phyloP scores from a whole-genome alignment of 2,888 invertebrate species.

The Tetrapedia diversipes region DNA sequence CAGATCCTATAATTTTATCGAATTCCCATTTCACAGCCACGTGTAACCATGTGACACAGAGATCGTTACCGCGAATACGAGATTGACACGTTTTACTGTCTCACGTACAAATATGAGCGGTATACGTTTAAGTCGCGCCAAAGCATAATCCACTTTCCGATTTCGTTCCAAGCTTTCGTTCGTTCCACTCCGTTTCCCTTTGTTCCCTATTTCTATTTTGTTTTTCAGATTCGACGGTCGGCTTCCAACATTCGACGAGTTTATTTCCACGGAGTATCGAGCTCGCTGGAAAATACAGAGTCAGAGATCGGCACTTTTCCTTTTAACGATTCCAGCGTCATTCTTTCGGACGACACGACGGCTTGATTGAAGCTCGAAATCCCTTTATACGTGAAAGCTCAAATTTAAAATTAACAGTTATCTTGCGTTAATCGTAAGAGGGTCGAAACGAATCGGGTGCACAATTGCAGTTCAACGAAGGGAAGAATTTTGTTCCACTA shows the following conservation, averaged over 20 bases:
- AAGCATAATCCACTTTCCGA: constrained; percentile 35
- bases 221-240: constrained; percentile 1
- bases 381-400: neutral
- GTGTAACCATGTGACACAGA: constrained; percentile 53
- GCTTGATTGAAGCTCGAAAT: neutral
- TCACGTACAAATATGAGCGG: constrained; percentile 49
- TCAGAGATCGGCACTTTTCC: neutral
- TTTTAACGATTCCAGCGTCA: neutral
- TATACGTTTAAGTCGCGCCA: constrained; percentile 45
- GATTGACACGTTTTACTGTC: constrained; percentile 68
- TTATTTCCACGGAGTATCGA: constrained; percentile 5
- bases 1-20: constrained; percentile 65
- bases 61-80: constrained; percentile 71
- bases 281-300: constrained; percentile 1
- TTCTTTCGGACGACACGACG: too few relatives aligned
- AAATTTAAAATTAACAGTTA: too few relatives aligned
- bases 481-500: too few relatives aligned
- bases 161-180: neutral
- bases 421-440: too few relatives aligned
- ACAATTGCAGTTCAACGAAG: too few relatives aligned
- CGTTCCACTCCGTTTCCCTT: neutral
- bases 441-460: too few relatives aligned
- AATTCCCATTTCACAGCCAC: constrained; percentile 61
- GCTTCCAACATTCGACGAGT: constrained; percentile 1
- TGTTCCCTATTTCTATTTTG: neutral